Evolutionary conservation across 2,113 vertebrate species (phyloP).

Genomic region (Rhabdornis inornatus): DNA sequence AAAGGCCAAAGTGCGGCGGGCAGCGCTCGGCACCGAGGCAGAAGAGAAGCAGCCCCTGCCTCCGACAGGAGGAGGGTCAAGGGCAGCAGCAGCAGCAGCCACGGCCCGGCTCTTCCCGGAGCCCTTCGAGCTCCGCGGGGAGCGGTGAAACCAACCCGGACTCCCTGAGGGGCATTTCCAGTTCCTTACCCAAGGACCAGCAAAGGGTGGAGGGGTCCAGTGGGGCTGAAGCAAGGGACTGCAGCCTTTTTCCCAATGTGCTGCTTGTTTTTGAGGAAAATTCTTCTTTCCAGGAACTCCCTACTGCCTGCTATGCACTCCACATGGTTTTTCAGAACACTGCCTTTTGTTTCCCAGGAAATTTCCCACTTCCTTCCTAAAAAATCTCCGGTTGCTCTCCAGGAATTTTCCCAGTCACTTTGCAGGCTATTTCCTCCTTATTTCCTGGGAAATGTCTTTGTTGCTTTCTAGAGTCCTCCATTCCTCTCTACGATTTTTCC

Average conservation of each 20-base stretch:
- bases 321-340: background rate
- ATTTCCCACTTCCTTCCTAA: background rate
- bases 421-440: background rate
- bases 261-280: background rate
- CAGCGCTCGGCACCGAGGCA: background rate
- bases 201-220: background rate
- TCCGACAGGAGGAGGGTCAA: rapidly evolving
- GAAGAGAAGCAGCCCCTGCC: rapidly evolving
- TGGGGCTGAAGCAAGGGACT: rapidly evolving
- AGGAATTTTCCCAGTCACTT: background rate
- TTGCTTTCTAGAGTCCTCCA: background rate
- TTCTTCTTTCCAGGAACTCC: background rate
- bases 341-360: background rate
- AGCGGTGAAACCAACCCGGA: background rate
- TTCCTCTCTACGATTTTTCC: background rate
- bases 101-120: background rate
- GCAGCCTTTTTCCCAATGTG: no score
- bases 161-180: rapidly evolving
- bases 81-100: rapidly evolving
- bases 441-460: background rate
- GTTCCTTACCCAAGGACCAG: background rate
- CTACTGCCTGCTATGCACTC: background rate
- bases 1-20: background rate
- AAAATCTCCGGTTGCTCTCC: rapidly evolving
- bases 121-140: rapidly evolving